phyloP scores from a whole-genome alignment of 2,113 vertebrate genomes.

The Okapia johnstoni region DNA sequence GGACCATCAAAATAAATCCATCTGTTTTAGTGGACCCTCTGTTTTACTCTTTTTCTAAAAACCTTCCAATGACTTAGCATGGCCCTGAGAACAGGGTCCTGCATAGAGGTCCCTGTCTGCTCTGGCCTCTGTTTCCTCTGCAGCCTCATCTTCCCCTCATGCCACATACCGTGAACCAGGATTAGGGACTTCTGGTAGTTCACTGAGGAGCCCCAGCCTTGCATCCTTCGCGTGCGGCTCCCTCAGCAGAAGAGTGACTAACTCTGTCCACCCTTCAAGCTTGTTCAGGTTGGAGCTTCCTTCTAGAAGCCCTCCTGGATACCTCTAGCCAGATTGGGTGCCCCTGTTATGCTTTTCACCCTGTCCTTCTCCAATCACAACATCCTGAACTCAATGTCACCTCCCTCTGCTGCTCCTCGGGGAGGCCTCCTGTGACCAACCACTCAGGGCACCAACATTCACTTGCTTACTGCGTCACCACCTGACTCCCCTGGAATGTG shows the following conservation, averaged over 20 bases:
- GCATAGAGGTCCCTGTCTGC: rapidly evolving
- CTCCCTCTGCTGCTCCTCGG: not conserved
- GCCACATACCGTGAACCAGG: not conserved
- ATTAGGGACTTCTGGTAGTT: not conserved
- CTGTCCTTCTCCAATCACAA: not conserved
- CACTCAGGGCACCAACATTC: not conserved
- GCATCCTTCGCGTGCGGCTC: not conserved
- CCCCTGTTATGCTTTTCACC: not conserved
- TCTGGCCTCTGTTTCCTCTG: not conserved
- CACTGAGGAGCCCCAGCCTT: not conserved
- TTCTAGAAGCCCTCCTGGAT: not conserved
- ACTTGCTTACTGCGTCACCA: rapidly evolving
- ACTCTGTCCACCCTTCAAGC: no score
- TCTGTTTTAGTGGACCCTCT: not conserved
- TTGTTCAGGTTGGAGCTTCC: not conserved
- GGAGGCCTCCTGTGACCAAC: not conserved
- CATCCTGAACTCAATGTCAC: not conserved
- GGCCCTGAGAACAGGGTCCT: not conserved
- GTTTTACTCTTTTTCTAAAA: not conserved
- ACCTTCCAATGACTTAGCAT: not conserved
- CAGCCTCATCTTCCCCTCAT: not conserved
- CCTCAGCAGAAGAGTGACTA: not conserved
- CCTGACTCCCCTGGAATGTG: not conserved
- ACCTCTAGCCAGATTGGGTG: not conserved
- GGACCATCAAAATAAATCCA: not conserved